These are phyloP conservation scores for Atherix ibis DNA, from an alignment of 2,888 invertebrate genomes.

Conservation along the genomic window DNA sequence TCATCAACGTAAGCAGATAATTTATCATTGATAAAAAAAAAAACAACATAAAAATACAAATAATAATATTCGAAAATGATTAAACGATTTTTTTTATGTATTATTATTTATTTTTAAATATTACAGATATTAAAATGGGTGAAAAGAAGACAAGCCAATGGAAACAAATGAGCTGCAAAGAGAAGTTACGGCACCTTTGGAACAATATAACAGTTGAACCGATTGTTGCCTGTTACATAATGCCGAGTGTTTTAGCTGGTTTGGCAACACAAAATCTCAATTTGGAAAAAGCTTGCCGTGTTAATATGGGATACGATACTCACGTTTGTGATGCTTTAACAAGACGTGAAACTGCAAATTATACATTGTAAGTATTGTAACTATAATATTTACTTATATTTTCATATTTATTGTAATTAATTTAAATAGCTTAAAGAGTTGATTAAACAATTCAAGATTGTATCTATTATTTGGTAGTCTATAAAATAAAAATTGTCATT, in stretches of 20 bases:
- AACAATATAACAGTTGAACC: conserved; percentile 50
- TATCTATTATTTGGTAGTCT: too few species aligned
- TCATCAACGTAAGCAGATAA: too few species aligned
- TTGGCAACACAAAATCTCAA: conserved; percentile 73
- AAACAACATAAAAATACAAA: too few species aligned
- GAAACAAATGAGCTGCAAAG: conserved; percentile 28
- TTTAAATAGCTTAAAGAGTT: too few species aligned
- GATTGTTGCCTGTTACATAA: conserved; percentile 43
- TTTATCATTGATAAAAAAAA: too few species aligned
- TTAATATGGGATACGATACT: conserved; percentile 56
- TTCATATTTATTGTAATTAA: too few species aligned
- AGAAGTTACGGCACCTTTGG: conserved; percentile 35
- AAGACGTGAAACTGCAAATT: conserved; percentile 48
- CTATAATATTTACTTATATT: too few species aligned
- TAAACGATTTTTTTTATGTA: neutral
- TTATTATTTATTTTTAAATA: neutral
- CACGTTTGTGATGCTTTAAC: conserved; percentile 64
- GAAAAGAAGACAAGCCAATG: conserved; percentile 17
- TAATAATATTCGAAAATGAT: too few species aligned
- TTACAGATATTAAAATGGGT: neutral
- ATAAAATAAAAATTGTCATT: too few species aligned
- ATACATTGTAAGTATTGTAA: conserved; percentile 31
- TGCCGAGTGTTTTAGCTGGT: conserved; percentile 50
- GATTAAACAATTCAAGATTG: too few species aligned
- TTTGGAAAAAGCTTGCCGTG: conserved; percentile 72